Base-by-base conservation (phyloP, 1,140 invertebrate species). In the Macrobrachium rosenbergii region DNA sequence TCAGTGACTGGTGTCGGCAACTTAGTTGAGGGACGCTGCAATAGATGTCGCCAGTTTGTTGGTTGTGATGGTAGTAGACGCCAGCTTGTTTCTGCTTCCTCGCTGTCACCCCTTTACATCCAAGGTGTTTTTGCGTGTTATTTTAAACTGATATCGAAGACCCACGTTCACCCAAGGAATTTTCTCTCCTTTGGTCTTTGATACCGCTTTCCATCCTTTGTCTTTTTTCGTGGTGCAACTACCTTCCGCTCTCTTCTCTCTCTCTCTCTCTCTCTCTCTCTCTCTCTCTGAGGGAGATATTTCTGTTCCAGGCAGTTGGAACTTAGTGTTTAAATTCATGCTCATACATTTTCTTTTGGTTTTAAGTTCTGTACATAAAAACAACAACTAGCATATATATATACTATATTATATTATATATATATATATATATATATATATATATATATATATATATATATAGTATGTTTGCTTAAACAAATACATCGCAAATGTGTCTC, bases 11-110 rank as follows among this genome's bases (percentile, higher is more conserved):
- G 60, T 81, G 79, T 64, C 28, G 60, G 79, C 79, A 63, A 45
- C 79, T 81, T 81, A 67, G 79, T 81, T 81, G 79, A 81, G 79
- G 79, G 60, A 81, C 79, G 79, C 79, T 60, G 60, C 79, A 81
- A 81, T 81, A 81, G 79, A 81, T 81, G 79, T 81, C 79, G 79
- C 79, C 21, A 63, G 79, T 64, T 67, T 60, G 37, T 81, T 60
- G 62, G 63, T 64, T 63, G 60, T 28, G 78, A 11, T 58, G 8
- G 19, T 28, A n/a, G 17, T 58, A 6, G 8, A 17, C 12, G 72
- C 75, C 21, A 58, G 45, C 45, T 0, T 21, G 37, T 16, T 6
- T 8, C n/a, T 58, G 17, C 45, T 23, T 58, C 59, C 75, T 77
- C 75, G 43, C 17, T 14, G 16, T 21, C 21, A 17, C 75, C 45